phyloP scores from a whole-genome alignment of 2,113 vertebrate genomes.

The Tenebrosternarchus preto region DNA sequence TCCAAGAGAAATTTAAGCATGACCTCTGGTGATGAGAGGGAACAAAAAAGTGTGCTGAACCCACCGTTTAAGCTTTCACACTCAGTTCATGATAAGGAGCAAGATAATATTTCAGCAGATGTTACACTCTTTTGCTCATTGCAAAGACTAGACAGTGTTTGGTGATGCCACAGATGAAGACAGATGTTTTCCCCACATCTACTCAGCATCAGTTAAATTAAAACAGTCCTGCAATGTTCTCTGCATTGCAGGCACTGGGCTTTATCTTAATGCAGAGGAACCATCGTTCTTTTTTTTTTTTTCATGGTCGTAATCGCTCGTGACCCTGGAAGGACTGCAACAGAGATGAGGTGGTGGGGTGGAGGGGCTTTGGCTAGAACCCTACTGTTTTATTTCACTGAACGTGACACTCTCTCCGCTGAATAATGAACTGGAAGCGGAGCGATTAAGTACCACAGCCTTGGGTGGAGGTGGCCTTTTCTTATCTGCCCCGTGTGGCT shows the following conservation, averaged over 20 bases:
- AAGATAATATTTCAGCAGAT: not conserved
- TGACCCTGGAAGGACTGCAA: not conserved
- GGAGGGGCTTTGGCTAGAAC: slow-evolving; percentile 4
- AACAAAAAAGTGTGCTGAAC: slow-evolving; percentile 30
- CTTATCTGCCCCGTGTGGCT: not conserved
- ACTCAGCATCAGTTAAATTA: slow-evolving; percentile 24
- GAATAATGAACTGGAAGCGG: slow-evolving; percentile 9
- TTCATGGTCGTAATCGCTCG: not conserved
- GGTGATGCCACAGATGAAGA: slow-evolving; percentile 43
- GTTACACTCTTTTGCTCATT: slow-evolving; percentile 36
- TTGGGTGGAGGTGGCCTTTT: not conserved
- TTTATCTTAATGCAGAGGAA: not conserved
- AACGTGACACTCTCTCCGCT: slow-evolving; percentile 1
- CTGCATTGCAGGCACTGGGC: not conserved
- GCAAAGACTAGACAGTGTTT: slow-evolving; percentile 29
- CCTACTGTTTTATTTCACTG: not conserved
- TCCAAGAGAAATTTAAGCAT: slow-evolving; percentile 18
- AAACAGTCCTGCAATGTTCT: not conserved
- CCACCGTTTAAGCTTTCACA: not conserved
- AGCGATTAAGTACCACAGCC: not conserved
- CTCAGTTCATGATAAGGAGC: slow-evolving; percentile 13
- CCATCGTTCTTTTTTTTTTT: not conserved
- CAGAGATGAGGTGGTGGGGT: not conserved
- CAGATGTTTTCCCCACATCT: slow-evolving; percentile 15
- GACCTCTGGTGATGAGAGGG: slow-evolving; percentile 22